A percentile compares a stretch with the other conserved stretches of the same genome.
phyloP scores from a whole-genome alignment of 2,888 invertebrate species.

The Philhelius pedissequus region DNA sequence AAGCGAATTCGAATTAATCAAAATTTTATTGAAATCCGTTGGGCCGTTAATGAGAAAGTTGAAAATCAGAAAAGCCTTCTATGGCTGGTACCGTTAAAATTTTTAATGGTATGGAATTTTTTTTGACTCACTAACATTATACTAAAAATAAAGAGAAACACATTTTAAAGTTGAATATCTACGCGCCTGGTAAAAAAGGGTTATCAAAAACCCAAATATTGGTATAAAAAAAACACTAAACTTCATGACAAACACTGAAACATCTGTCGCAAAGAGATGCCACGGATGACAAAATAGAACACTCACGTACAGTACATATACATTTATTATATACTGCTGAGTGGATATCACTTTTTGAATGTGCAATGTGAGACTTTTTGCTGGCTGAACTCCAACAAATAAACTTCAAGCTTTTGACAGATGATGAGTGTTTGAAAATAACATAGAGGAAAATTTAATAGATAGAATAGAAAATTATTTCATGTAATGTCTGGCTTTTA shows the following conservation, averaged over 20 bases:
- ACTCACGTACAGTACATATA: background rate
- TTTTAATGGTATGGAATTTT: no score
- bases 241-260: conserved; percentile 43
- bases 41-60: no score
- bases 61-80: no score
- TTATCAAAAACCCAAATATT: background rate
- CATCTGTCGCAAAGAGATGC: conserved; percentile 39
- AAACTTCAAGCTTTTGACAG: background rate
- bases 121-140: no score
- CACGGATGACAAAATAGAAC: conserved; percentile 49
- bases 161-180: no score
- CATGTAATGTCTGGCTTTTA: background rate
- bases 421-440: background rate
- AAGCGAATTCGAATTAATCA: no score
- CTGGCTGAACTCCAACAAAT: conserved; percentile 8
- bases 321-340: background rate
- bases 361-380: conserved; percentile 37
- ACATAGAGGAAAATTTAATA: background rate
- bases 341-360: conserved; percentile 47
- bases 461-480: background rate
- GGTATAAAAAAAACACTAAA: background rate
- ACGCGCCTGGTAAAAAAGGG: background rate
- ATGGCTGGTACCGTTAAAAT: no score
- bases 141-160: no score
- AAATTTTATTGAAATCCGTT: no score